Evolutionary conservation across 2,113 vertebrate genomes (phyloP).

Genomic region (Ibidorhyncha struthersii): DNA sequence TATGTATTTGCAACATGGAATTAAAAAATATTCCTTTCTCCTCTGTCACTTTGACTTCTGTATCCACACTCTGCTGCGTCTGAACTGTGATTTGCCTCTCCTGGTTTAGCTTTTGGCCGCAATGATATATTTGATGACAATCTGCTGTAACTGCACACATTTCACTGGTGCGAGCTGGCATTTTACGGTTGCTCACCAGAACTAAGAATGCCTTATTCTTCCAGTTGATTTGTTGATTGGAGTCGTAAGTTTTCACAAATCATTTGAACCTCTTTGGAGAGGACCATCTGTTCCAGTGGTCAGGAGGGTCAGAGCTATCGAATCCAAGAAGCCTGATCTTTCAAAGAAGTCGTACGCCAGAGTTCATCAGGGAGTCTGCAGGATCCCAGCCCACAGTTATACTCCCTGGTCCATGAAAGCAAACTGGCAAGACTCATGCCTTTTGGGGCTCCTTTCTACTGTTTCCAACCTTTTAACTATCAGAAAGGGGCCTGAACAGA

Average conservation of each 20-base stretch:
- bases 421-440: not conserved
- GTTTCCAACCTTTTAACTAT: not conserved
- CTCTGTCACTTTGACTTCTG: not conserved
- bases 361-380: not conserved
- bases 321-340: not conserved
- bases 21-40: not conserved
- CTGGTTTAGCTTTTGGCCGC: not conserved
- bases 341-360: not conserved
- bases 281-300: not conserved
- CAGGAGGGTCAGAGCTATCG: rapidly evolving
- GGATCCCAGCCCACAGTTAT: not conserved
- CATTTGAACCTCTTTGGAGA: not conserved
- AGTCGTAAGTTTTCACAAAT: not conserved
- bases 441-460: not conserved
- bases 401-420: not conserved
- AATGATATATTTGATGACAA: not conserved
- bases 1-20: not conserved
- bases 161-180: not conserved
- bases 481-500: not conserved
- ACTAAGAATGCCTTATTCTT: not conserved
- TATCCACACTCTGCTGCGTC: not conserved
- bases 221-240: not conserved
- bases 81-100: not conserved
- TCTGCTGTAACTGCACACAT: not conserved
- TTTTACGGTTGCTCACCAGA: not conserved